Evolutionary conservation across 1,140 invertebrate genomes (phyloP).

Genomic region (Lanistes nyassanus): DNA sequence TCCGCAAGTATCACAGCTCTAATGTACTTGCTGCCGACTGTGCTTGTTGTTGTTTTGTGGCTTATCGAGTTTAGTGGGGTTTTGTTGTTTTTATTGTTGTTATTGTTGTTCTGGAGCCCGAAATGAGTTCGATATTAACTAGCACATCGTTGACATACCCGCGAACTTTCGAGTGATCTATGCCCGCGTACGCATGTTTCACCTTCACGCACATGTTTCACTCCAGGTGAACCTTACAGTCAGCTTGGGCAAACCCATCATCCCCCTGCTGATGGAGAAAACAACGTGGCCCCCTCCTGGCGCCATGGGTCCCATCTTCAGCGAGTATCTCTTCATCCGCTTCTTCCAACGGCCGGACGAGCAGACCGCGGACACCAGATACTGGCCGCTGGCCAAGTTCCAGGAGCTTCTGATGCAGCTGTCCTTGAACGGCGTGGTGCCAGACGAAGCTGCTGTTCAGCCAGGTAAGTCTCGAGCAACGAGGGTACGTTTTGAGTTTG

Average conservation of each 20-base stretch:
- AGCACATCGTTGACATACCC: too few relatives aligned
- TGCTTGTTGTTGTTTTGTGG: too few relatives aligned
- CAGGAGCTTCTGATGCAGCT: conserved; percentile 61
- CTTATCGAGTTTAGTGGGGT: too few relatives aligned
- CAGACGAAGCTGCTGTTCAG: conserved; percentile 39
- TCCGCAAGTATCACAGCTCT: too few relatives aligned
- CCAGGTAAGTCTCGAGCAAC: conserved; percentile 37
- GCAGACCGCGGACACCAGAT: conserved; percentile 42
- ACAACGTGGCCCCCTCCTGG: conserved; percentile 60
- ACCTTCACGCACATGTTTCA: neutral
- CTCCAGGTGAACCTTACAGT: conserved; percentile 60
- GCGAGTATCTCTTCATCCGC: conserved; percentile 61
- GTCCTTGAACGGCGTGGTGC: conserved; percentile 40
- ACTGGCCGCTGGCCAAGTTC: conserved; percentile 58
- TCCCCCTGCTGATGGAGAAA: conserved; percentile 61
- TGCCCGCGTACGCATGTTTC: neutral
- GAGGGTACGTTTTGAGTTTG: too few relatives aligned
- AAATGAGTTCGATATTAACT: too few relatives aligned
- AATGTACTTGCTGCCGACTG: too few relatives aligned
- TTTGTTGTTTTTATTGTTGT: too few relatives aligned
- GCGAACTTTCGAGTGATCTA: too few relatives aligned
- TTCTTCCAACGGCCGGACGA: conserved; percentile 46
- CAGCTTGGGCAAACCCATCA: conserved; percentile 56
- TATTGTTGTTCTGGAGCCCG: too few relatives aligned
- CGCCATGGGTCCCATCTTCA: conserved; percentile 63